These are phyloP conservation scores for Chionoecetes opilio DNA, from an alignment of 1,140 invertebrate species.

Conservation along the genomic window DNA sequence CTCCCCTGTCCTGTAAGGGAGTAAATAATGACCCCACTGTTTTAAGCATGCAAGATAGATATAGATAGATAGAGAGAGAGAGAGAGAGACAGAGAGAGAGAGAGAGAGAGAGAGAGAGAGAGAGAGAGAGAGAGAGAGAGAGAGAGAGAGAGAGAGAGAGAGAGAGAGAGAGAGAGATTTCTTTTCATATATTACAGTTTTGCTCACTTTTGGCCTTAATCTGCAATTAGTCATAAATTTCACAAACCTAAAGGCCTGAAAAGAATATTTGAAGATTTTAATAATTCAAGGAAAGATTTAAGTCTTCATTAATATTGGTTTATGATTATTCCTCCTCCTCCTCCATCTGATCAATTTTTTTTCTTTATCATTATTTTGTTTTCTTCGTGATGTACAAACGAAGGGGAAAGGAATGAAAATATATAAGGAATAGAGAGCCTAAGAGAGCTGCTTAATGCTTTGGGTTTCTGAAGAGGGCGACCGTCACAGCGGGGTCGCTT, in stretches of 20 bases:
- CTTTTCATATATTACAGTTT: no score
- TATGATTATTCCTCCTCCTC: conserved; percentile 2
- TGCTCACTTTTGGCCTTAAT: no score
- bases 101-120: no score
- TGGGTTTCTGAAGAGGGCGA: background rate
- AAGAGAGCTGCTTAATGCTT: background rate
- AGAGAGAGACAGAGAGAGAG: background rate
- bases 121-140: no score
- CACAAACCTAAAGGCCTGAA: no score
- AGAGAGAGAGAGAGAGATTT: no score
- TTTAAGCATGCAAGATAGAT: background rate
- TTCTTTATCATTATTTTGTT: background rate
- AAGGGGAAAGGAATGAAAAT: background rate
- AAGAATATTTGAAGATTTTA: no score
- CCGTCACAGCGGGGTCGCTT: background rate
- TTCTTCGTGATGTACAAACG: background rate
- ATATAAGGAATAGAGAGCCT: background rate
- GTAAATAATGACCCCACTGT: conserved; percentile 29
- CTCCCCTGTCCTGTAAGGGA: background rate
- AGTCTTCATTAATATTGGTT: no score
- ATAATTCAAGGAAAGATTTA: no score
- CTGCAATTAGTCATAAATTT: no score
- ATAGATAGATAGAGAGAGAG: background rate
- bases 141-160: no score
- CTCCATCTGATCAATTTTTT: no score